Conservation (phyloP, 1,140 invertebrate species). For the Forficula auricularia region DNA sequence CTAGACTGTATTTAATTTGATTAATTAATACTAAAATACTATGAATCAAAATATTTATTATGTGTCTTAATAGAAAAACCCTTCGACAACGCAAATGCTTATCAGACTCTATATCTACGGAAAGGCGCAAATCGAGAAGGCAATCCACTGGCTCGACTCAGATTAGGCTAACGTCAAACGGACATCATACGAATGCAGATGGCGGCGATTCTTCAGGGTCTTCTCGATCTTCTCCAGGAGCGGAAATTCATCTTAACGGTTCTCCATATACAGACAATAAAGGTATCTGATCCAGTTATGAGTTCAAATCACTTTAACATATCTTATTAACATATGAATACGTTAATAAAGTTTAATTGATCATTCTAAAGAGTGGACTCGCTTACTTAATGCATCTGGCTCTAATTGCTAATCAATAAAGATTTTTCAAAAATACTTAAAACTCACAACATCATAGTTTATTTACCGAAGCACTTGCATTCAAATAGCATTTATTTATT, state of each 20-base stretch:
- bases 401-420: neutral
- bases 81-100: conserved; percentile 49
- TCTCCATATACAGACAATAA: conserved; percentile 35
- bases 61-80: conserved; percentile 39
- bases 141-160: conserved; percentile 50
- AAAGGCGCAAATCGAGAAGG: conserved; percentile 54
- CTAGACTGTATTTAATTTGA: too few relatives aligned
- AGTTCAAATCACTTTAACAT: neutral
- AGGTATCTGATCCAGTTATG: conserved; percentile 21
- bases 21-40: too few relatives aligned
- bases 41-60: neutral
- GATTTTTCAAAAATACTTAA: too few relatives aligned
- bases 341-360: neutral
- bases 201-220: conserved; percentile 33
- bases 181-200: conserved; percentile 27
- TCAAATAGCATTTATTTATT: too few relatives aligned
- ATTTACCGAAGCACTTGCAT: too few relatives aligned
- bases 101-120: conserved; percentile 22
- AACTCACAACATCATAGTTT: too few relatives aligned
- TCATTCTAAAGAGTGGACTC: neutral
- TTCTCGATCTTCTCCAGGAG: conserved; percentile 32
- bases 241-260: conserved; percentile 32
- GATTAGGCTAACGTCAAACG: conserved; percentile 26
- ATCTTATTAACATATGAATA: conserved; percentile 3
- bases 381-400: neutral